Percentiles rank a stretch among this genome's conserved stretches.
Conservation (phyloP, 2,888 invertebrate genomes). For the Thumatha senex region DNA sequence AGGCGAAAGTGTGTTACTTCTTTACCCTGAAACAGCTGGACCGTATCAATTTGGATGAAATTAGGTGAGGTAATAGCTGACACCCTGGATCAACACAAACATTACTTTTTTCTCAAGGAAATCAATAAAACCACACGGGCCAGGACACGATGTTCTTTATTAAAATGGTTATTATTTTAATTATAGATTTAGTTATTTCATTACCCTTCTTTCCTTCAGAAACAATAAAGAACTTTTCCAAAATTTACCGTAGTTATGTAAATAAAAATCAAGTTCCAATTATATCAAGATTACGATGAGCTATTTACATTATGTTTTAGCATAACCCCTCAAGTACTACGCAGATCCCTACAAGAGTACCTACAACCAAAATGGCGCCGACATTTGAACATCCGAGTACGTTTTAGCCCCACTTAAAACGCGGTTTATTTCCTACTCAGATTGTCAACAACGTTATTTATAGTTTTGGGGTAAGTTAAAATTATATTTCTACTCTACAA, state of each 20-base stretch:
- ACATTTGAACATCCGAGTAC: constrained; percentile 54
- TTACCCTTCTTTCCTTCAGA: too few relatives aligned
- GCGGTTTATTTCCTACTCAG: constrained; percentile 63
- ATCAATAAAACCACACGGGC: too few relatives aligned
- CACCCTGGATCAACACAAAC: too few relatives aligned
- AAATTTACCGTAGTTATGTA: background rate
- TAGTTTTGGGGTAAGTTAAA: constrained; percentile 50
- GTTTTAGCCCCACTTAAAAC: constrained; percentile 61
- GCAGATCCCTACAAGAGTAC: constrained; percentile 42
- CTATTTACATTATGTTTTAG: constrained; percentile 35
- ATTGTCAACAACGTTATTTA: constrained; percentile 58
- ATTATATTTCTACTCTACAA: constrained; percentile 45
- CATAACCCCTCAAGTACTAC: constrained; percentile 31
- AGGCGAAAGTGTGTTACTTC: too few relatives aligned
- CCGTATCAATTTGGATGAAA: too few relatives aligned
- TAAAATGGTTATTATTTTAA: too few relatives aligned
- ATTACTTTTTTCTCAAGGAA: too few relatives aligned
- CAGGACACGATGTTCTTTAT: too few relatives aligned
- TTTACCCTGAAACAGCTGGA: too few relatives aligned
- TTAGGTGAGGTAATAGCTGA: too few relatives aligned
- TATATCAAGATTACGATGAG: constrained; percentile 36
- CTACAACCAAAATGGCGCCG: constrained; percentile 53
- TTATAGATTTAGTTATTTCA: too few relatives aligned
- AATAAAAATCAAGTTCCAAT: constrained; percentile 29
- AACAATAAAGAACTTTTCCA: too few relatives aligned